A percentile compares a stretch with the other conserved stretches of the same genome.
Evolutionary conservation across 2,888 invertebrate genomes (phyloP).

Genomic region (Ophion costatus): DNA sequence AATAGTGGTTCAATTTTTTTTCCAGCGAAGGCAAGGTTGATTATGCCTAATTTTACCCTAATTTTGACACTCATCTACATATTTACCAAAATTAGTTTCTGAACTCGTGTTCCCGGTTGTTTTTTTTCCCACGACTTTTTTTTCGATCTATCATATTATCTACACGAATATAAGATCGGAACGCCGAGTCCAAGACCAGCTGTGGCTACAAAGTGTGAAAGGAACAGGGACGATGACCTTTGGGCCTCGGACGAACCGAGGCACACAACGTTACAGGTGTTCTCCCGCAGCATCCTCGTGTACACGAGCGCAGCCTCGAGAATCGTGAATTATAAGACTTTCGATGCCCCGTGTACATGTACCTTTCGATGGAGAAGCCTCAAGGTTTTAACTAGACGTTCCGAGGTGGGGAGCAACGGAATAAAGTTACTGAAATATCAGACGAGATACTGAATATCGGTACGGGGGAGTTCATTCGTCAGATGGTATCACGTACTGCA

Average conservation of each 20-base stretch:
- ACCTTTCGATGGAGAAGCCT: background rate
- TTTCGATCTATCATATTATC: background rate
- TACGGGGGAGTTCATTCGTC: conserved; percentile 13
- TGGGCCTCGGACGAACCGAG: background rate
- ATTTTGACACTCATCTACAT: too few relatives aligned
- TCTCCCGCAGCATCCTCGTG: background rate
- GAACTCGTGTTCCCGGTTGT: background rate
- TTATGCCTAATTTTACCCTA: too few relatives aligned
- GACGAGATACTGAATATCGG: background rate
- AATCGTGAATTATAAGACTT: background rate
- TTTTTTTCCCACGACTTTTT: background rate
- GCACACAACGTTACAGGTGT: background rate
- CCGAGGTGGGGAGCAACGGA: background rate
- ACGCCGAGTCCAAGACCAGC: background rate
- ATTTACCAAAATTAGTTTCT: background rate
- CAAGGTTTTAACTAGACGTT: background rate
- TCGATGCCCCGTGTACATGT: background rate
- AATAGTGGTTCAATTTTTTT: too few relatives aligned
- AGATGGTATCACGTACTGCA: background rate
- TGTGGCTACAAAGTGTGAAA: background rate
- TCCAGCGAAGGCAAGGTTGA: too few relatives aligned
- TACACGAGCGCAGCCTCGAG: background rate
- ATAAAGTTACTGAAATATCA: conserved; percentile 10
- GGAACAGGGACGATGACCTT: conserved; percentile 27
- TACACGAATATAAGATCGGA: background rate